phyloP scores from a whole-genome alignment of 2,888 invertebrate genomes.

The Amphipoea lucens region DNA sequence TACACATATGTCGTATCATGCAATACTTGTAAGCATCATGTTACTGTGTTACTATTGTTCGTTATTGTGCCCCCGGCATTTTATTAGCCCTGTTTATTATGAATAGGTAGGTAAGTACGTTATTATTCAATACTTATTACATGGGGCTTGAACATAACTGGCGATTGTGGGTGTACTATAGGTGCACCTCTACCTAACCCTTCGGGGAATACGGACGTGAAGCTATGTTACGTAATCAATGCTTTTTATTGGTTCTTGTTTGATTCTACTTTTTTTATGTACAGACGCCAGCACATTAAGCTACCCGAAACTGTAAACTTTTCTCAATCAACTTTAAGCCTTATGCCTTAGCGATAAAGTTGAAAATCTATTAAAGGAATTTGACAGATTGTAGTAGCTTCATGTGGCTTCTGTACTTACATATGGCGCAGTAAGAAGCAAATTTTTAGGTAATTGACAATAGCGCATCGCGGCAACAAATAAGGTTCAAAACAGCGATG shows the following conservation, averaged over 20 bases:
- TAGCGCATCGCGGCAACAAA: no score
- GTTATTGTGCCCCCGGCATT: conserved; percentile 37
- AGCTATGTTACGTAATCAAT: neutral
- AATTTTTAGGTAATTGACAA: no score
- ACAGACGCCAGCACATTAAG: no score
- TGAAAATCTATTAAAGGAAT: no score
- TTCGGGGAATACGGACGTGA: neutral
- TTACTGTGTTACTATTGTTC: conserved; percentile 73
- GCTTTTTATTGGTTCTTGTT: neutral
- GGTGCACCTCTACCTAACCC: neutral
- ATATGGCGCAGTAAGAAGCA: no score
- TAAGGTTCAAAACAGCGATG: no score
- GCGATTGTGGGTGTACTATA: neutral
- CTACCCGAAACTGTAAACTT: no score
- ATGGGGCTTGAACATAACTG: neutral
- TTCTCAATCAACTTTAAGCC: no score
- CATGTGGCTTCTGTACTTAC: no score
- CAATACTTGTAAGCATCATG: conserved; percentile 72
- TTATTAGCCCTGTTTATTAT: conserved; percentile 41
- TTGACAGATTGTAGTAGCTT: no score
- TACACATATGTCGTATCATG: conserved; percentile 77
- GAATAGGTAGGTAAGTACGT: neutral
- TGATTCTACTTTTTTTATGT: neutral
- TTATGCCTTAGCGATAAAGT: no score
- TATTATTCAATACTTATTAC: neutral